Base-by-base conservation (phyloP, 2,797 vertebrate species). In the Limnodromus scolopaceus region DNA sequence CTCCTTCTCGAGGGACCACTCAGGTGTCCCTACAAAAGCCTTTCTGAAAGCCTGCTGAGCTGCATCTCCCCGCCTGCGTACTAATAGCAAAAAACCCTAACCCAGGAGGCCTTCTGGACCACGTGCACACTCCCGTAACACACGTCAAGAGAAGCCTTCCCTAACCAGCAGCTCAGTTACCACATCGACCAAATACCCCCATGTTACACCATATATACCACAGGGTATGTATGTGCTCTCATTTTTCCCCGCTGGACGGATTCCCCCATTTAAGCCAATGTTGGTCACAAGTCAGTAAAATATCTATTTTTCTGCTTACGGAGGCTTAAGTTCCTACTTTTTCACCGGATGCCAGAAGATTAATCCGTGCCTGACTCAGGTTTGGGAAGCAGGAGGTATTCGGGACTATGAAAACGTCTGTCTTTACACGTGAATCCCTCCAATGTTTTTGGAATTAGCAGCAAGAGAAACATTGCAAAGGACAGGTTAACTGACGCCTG, bases 201-300 rank as follows among this genome's bases (percentile, higher is more conserved):
- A 8, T 0, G 11, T 18, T 55, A n/a, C 7, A 38, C 13, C 51
- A 5, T 2, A 4, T 3, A 28, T 3, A 30, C 1, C 0, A 11
- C 5, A 75, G 16, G 23, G 17, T 24, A n/a, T 2, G 0, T 1
- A 7, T 0, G 2, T 38, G 46, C 51, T n/a, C 46, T 38, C 9
- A 3, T 7, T 39, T 46, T 7, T 19, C 66, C 32, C 63, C 15
- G 10, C 43, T 3, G 17, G 28, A 45, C 17, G 4, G 16, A 32
- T 12, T 23, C 57, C 34, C 80, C 58, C 32, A 17, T 46, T 38
- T 57, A 53, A 80, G 32, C 38, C 46, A 30, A 66, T 34, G 8
- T 34, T n/a, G 49, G 45, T 6, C 30, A 5, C 5, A 41, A 53
- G 15, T n/a, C 48, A 34, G 43, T 43, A 38, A 53, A 71, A 23